Base-by-base conservation (phyloP, 2,113 vertebrate genomes). In the Spea multiplicata region DNA sequence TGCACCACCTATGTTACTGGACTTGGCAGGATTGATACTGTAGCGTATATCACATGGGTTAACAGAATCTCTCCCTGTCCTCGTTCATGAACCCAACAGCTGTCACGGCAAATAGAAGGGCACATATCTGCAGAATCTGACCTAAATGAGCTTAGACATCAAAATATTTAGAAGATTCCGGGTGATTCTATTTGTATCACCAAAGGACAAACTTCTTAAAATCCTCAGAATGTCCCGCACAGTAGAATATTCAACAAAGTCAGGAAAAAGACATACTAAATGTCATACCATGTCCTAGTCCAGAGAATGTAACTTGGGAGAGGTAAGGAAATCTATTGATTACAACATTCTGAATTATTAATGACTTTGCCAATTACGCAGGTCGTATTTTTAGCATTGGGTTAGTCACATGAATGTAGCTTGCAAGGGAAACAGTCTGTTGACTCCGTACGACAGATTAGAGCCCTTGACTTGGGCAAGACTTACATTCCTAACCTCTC, bases 291-390 rank as follows among this genome's bases (percentile, higher is more conserved):
- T 72, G 76, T 47, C 71, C 59, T 65, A 16, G 66, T 71, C 53
- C 12, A 71, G 49, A 66, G 14, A 53, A 14, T 4, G 48, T 16
- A 55, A 45, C 69, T 57, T 55, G 44, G 70, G 70, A 65, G 44
- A 73, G 62, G 48, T 46, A 16, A 79, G 69, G 76, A 79, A 53
- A 79, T 79, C 76, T 79, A 79, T 79, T 57, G 76, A 79, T 73
- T 57, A 79, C 16, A 71, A 79, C 66, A 73, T 66, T 46, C 30
- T 79, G 69, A 66, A 79, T 79, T 79, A 79, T 79, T 79, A 79
- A 79, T 79, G 50, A 73, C 66, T 66, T 66, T 79, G 68, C 76
- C 70, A 79, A 73, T 73, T 66, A 79, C 76, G 66, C 49, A 69
- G 73, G n/a, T n/a, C 12, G 61, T 79, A 79, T 79, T 79, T 79